These are phyloP conservation scores for Cerceris ruficornis DNA, from an alignment of 2,888 invertebrate genomes.

Conservation along the genomic window DNA sequence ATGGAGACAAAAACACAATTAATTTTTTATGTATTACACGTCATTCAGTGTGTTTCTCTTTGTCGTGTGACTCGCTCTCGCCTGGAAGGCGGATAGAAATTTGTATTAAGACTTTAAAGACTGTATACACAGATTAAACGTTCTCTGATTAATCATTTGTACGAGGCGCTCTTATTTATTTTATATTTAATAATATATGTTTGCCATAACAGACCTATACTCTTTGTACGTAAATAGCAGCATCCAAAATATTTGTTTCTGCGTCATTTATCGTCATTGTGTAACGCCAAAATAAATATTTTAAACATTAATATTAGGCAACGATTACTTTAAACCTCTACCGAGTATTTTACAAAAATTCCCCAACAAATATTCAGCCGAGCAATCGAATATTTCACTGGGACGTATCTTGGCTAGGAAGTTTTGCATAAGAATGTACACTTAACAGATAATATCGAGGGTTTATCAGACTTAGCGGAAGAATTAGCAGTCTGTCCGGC, in stretches of 20 bases:
- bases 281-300: slow-evolving; percentile 78
- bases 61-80: slow-evolving; percentile 24
- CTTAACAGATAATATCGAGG: too few relatives aligned
- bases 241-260: slow-evolving; percentile 44
- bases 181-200: slow-evolving; percentile 54
- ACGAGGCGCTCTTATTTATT: slow-evolving; percentile 64
- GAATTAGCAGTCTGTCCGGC: too few relatives aligned
- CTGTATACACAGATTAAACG: slow-evolving; percentile 56
- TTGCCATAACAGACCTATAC: slow-evolving; percentile 47
- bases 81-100: slow-evolving; percentile 46
- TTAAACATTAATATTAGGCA: slow-evolving; percentile 62
- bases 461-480: too few relatives aligned
- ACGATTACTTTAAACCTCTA: not conserved
- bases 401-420: too few relatives aligned
- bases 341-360: not conserved
- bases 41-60: slow-evolving; percentile 24
- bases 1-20: slow-evolving; percentile 21
- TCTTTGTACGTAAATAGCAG: slow-evolving; percentile 41
- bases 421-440: too few relatives aligned
- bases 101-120: slow-evolving; percentile 50
- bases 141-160: slow-evolving; percentile 48
- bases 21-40: not conserved
- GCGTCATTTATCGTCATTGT: slow-evolving; percentile 69
- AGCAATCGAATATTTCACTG: too few relatives aligned
- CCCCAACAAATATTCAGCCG: too few relatives aligned